Evolutionary conservation across 2,888 invertebrate genomes (phyloP), one percentile per base, ranked within the genome.

Genomic region (Pristionchus japonicus): DNA sequence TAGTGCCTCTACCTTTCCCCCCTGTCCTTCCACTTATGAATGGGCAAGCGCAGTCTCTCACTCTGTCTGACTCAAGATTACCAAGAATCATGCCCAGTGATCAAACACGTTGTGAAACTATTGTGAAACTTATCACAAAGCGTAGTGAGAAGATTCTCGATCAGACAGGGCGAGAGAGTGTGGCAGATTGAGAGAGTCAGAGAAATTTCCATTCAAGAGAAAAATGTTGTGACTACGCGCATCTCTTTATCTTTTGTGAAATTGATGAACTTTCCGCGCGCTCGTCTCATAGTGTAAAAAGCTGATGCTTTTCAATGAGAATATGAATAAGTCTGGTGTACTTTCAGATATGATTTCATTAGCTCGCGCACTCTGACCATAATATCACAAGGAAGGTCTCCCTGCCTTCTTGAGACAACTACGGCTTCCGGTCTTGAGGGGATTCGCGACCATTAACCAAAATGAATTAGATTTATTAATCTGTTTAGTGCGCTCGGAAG

Each of bases 391-490:
- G 20, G 27, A 43, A 77, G 17, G 43, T 77, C 77, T n/a, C n/a
- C n/a, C n/a, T n/a, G n/a, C 11, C 74, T 15, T 34, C 74, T 20
- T 20, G 37, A 11, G 27, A 31, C 77, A 40, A 43, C 7, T 43
- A 13, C 23, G 70, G 31, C 77, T 77, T 77, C 77, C 43, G 37
- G 40, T n/a, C n/a, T n/a, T n/a, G 74, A 17, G 37, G 37, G 77
- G 77, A 13, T 77, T 77, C 77, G 74, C n/a, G 43, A n/a, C 43
- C 23, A 74, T 74, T 74, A 74, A 13, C 43, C 70, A 34, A 74
- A 74, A 74, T 74, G 77, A 77, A 77, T 77, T 77, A 43, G 23
- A 77, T 77, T 77, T 77, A 77, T 77, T 77, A 77, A 77, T 77
- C 77, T 27, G n/a, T 23, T 77, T 47, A 77, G 77, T 40, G 77